phyloP scores from a whole-genome alignment of 2,888 invertebrate species.

The Drosophila mimica region DNA sequence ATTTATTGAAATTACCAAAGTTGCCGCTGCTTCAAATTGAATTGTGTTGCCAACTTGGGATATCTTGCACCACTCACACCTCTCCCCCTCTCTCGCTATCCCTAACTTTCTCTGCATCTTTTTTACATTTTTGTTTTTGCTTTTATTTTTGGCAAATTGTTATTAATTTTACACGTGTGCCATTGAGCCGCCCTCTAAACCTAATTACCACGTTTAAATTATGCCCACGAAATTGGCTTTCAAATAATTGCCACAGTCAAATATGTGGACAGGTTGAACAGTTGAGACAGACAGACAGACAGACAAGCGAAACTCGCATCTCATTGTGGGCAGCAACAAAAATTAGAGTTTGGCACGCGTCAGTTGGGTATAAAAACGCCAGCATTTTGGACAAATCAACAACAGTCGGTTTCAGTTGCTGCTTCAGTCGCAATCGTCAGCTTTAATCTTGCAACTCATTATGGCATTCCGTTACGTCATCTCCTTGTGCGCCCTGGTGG shows the following conservation, averaged over 20 bases:
- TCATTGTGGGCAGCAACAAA: slow-evolving; percentile 61
- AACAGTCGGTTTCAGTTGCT: slow-evolving; percentile 65
- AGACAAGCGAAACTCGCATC: slow-evolving; percentile 47
- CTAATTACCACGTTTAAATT: slow-evolving; percentile 70
- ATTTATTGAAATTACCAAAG: slow-evolving; percentile 83
- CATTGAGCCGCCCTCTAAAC: slow-evolving; percentile 45
- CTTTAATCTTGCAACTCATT: slow-evolving; percentile 1
- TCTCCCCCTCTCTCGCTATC: slow-evolving; percentile 1
- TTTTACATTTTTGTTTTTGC: slow-evolving; percentile 10
- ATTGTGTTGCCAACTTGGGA: slow-evolving; percentile 77
- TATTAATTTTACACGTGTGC: slow-evolving; percentile 83
- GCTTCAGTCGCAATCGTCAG: slow-evolving; percentile 11
- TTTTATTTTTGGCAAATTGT: slow-evolving; percentile 81
- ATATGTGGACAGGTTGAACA: not conserved
- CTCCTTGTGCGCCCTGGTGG: slow-evolving; percentile 87
- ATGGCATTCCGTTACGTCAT: slow-evolving; percentile 86
- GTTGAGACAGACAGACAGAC: slow-evolving; percentile 2
- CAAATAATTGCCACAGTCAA: slow-evolving; percentile 53
- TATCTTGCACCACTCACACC: slow-evolving; percentile 34
- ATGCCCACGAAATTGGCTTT: slow-evolving; percentile 71
- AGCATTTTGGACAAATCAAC: slow-evolving; percentile 58
- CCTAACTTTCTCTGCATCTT: slow-evolving; percentile 5
- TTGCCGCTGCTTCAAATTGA: slow-evolving; percentile 78
- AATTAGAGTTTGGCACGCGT: slow-evolving; percentile 64
- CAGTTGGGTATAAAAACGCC: slow-evolving; percentile 67